Conservation (phyloP, 2,113 vertebrate genomes). For the Hypomesus transpacificus region DNA sequence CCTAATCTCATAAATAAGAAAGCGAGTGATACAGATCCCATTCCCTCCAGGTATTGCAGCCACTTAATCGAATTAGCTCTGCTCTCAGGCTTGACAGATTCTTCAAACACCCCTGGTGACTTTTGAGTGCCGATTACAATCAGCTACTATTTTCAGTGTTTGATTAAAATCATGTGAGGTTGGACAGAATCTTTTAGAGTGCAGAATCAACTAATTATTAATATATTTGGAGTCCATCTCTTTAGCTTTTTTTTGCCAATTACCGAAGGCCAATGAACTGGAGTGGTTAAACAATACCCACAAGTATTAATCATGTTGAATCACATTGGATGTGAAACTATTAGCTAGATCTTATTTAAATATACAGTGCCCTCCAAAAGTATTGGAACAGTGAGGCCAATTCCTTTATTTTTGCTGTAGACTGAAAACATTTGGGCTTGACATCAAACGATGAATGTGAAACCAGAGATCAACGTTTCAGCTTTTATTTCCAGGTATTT, state of each 20-base stretch:
- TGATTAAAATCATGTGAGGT: constrained; percentile 75
- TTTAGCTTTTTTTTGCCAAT: constrained; percentile 33
- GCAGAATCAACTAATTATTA: constrained; percentile 70
- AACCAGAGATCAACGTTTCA: no score
- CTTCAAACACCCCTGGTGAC: constrained; percentile 76
- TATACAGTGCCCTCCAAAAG: no score
- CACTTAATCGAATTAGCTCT: constrained; percentile 77
- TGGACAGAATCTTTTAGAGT: constrained; percentile 62
- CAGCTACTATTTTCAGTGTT: constrained; percentile 75
- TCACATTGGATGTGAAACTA: constrained; percentile 48
- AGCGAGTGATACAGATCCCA: constrained; percentile 63
- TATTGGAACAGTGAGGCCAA: no score
- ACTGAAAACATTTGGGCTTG: no score
- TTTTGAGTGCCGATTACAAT: constrained; percentile 75
- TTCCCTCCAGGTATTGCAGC: constrained; percentile 73
- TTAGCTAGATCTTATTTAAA: constrained; percentile 58
- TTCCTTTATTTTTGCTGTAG: no score
- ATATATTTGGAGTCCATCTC: constrained; percentile 48
- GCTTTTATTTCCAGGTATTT: no score
- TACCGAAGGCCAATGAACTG: constrained; percentile 49
- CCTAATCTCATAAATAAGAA: constrained; percentile 76
- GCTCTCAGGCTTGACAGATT: constrained; percentile 69
- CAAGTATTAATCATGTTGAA: constrained; percentile 64
- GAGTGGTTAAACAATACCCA: constrained; percentile 63
- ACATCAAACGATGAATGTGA: no score